Conservation (phyloP, 2,113 vertebrate genomes). For the Fulmarus glacialis region DNA sequence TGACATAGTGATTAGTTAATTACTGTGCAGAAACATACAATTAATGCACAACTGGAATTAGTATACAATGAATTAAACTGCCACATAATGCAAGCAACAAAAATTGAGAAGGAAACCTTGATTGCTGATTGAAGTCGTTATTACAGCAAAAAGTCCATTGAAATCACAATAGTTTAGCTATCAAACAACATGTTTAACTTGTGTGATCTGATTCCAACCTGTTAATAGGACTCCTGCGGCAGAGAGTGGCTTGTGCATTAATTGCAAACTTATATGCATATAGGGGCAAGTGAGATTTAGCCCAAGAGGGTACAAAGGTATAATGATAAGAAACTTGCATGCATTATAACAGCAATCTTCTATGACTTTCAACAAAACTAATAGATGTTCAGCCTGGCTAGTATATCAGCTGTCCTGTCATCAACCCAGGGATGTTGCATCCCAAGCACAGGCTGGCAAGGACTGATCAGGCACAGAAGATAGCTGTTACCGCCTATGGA, state of each 20-base stretch:
- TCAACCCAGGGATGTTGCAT: background rate
- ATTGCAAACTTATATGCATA: background rate
- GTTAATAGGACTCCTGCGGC: background rate
- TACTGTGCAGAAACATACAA: slow-evolving; percentile 65
- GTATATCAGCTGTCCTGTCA: background rate
- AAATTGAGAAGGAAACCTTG: slow-evolving; percentile 57
- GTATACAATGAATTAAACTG: slow-evolving; percentile 70
- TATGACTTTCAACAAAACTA: background rate
- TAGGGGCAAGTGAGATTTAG: background rate
- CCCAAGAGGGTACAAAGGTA: background rate
- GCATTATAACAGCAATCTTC: background rate
- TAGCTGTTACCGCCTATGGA: fast-evolving
- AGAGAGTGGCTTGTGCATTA: background rate
- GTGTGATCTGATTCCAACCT: background rate
- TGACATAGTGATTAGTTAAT: slow-evolving; percentile 76
- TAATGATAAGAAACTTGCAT: background rate
- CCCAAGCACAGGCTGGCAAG: background rate
- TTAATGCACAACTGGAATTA: slow-evolving; percentile 73
- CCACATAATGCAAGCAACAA: slow-evolving; percentile 51
- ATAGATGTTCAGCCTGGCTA: fast-evolving
- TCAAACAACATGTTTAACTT: background rate
- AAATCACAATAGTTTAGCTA: slow-evolving; percentile 1
- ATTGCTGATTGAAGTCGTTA: slow-evolving; percentile 42
- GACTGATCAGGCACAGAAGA: background rate
- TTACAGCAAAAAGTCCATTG: background rate